Percentiles rank a stretch among this genome's conserved stretches.
phyloP scores from a whole-genome alignment of 2,113 vertebrate species.

The Hippocampus zosterae region DNA sequence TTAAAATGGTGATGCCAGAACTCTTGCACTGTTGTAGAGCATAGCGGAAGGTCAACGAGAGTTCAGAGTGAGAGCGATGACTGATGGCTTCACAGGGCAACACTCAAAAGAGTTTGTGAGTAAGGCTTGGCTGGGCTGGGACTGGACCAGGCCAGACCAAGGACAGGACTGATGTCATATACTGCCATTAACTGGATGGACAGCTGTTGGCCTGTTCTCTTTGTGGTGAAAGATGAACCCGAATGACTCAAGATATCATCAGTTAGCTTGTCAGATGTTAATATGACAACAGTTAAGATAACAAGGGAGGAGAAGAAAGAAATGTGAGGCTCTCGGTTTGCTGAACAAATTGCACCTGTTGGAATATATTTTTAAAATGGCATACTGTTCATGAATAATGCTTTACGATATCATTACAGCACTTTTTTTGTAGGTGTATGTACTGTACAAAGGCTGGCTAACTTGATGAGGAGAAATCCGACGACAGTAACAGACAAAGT shows the following conservation, averaged over 20 bases:
- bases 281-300: neutral
- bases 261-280: constrained; percentile 4
- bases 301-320: neutral
- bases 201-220: constrained; percentile 4
- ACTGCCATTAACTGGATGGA: constrained; percentile 17
- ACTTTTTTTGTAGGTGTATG: neutral
- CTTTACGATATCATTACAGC: neutral
- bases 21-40: constrained; percentile 68
- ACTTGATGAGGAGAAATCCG: too few relatives aligned
- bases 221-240: constrained; percentile 13
- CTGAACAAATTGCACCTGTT: neutral
- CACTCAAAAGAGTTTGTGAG: constrained; percentile 61
- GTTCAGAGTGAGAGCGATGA: constrained; percentile 83
- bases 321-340: neutral
- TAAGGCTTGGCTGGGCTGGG: constrained; percentile 66
- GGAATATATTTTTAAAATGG: neutral
- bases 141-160: constrained; percentile 21
- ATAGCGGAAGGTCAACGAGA: constrained; percentile 82
- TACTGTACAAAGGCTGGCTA: too few relatives aligned
- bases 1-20: constrained; percentile 65
- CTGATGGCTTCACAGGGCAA: constrained; percentile 76
- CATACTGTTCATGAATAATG: neutral
- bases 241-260: constrained; percentile 11
- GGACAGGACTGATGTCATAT: constrained; percentile 23
- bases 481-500: too few relatives aligned